Base-by-base conservation (phyloP, 92 coral and sea anemone genomes). In the Hydrozoanthus gracilis region DNA sequence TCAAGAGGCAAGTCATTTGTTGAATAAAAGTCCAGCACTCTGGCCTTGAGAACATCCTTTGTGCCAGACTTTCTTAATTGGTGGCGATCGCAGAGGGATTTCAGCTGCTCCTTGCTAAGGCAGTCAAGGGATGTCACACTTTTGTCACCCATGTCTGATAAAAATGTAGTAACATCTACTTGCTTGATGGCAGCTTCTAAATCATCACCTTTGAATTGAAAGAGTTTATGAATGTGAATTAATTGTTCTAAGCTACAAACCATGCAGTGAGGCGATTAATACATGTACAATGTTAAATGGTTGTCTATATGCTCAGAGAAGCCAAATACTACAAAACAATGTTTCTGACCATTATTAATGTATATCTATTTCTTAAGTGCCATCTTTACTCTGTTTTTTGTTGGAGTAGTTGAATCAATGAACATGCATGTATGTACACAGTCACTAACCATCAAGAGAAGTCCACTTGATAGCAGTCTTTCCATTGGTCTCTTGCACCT, bases 101-200 rank as follows among this genome's bases (percentile, higher is more conserved):
- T 27, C 39, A 27, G 39, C 39, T 27, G 39, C 39, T 27, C 39
- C 39, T 27, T 27, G 39, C 39, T 27, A 27, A 27, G 39, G 39
- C 39, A 27, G 39, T 27, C 70, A 64, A 64, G 70, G 70, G 70
- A 64, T 14, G 70, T 64, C 27, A 64, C 8, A 3, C 7, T n/a
- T 8, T 87, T 87, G 71, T 87, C 86, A 2, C 71, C 71, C 89
- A 87, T 87, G 65, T 87, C 65, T 5, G 70, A 9, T 0, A 77
- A 27, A 17, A 87, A 87, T 0, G 78, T 10, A 7, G 20, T 13
- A 8, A 16, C 2, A 27, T 27, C 39, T 27, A 27, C 39, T 27
- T 27, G 39, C 39, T 27, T 27, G 0, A 27, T 27, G 39, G 39
- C 39, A 27, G 39, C 39, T 27, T 27, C 39, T 27, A 27, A 27